These are phyloP conservation scores for Sesia bembeciformis DNA, from an alignment of 2,888 invertebrate species.

Conservation along the genomic window DNA sequence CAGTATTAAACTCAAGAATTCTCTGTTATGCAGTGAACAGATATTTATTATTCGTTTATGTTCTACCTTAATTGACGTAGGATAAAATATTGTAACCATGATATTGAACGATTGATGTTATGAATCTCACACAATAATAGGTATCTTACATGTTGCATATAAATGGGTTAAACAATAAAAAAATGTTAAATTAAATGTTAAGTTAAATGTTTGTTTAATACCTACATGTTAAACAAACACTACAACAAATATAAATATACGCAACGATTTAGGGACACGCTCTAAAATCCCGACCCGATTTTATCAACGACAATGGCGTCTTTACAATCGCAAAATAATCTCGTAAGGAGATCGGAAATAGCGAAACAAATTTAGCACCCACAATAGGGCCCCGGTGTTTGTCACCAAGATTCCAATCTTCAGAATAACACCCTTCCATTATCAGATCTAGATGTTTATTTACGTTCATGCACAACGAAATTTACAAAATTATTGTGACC, in stretches of 20 bases:
- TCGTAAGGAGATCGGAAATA: constrained; percentile 62
- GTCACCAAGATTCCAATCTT: constrained; percentile 59
- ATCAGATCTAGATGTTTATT: constrained; percentile 58
- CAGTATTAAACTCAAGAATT: not conserved
- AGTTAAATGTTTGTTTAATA: too few species aligned
- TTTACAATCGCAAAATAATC: constrained; percentile 64
- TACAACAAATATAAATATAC: too few species aligned
- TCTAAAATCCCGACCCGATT: constrained; percentile 21
- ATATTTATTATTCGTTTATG: too few species aligned
- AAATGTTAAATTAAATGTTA: too few species aligned
- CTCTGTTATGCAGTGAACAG: not conserved
- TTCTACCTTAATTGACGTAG: too few species aligned
- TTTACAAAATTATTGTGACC: not conserved
- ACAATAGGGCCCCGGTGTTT: constrained; percentile 65
- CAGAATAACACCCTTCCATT: constrained; percentile 47
- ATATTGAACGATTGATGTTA: too few species aligned
- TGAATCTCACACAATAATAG: too few species aligned
- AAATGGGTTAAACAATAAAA: too few species aligned
- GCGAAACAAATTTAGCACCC: constrained; percentile 68
- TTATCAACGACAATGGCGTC: constrained; percentile 34
- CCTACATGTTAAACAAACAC: too few species aligned
- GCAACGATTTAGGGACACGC: constrained; percentile 9
- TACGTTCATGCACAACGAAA: constrained; percentile 6
- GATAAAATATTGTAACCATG: too few species aligned
- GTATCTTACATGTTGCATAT: too few species aligned